phyloP scores from a whole-genome alignment of 2,888 invertebrate genomes.

The Polietes domitor region DNA sequence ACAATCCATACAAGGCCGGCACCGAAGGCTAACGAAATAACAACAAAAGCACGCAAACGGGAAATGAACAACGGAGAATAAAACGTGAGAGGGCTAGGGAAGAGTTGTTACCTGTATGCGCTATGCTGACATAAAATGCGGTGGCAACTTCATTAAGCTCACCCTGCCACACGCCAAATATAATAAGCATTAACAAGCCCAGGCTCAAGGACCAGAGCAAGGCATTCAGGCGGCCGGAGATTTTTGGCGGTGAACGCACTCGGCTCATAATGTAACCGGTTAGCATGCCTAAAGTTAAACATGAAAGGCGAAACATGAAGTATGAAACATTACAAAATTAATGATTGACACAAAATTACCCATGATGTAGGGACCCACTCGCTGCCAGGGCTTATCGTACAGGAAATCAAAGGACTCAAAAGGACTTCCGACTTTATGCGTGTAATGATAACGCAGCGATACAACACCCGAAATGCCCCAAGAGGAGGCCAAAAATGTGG shows the following conservation, averaged over 20 bases:
- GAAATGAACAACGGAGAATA: neutral
- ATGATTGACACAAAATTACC: slow-evolving; percentile 82
- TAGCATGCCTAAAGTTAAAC: slow-evolving; percentile 82
- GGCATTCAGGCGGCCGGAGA: slow-evolving; percentile 83
- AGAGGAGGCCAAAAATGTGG: slow-evolving; percentile 85
- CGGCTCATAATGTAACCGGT: slow-evolving; percentile 88
- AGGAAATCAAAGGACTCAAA: slow-evolving; percentile 91
- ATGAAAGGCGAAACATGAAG: neutral
- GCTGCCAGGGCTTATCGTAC: slow-evolving; percentile 92
- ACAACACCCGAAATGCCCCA: slow-evolving; percentile 89
- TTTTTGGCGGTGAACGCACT: slow-evolving; percentile 84
- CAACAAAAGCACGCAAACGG: slow-evolving; percentile 76
- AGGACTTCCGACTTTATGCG: slow-evolving; percentile 88
- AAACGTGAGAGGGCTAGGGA: neutral
- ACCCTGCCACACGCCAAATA: slow-evolving; percentile 87
- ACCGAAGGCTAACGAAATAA: slow-evolving; percentile 84
- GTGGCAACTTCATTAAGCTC: slow-evolving; percentile 85
- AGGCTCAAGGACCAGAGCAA: slow-evolving; percentile 84
- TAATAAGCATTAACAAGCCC: slow-evolving; percentile 84
- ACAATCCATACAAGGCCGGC: slow-evolving; percentile 89
- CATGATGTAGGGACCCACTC: slow-evolving; percentile 90
- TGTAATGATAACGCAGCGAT: slow-evolving; percentile 88
- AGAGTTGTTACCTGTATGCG: slow-evolving; percentile 83
- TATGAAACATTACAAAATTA: neutral
- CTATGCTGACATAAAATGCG: slow-evolving; percentile 88